Percentiles rank a stretch among this genome's conserved stretches.
Conservation (phyloP, 2,797 vertebrate species). For the Oryzias dopingdopingensis region DNA sequence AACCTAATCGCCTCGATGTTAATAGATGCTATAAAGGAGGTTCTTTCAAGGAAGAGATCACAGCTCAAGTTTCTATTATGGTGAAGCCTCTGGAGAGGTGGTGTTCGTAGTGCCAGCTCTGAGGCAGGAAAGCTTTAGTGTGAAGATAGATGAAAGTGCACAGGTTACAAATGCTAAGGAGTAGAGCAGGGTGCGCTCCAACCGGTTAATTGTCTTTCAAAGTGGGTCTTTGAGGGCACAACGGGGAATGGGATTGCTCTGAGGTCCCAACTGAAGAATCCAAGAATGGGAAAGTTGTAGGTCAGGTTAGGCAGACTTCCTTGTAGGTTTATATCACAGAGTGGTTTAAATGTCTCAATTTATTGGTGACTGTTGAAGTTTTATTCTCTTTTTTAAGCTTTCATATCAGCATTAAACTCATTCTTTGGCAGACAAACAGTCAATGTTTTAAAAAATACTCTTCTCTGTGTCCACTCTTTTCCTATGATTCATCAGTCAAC, state of each 20-base stretch:
- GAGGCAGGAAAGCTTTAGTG: slow-evolving; percentile 46
- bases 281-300: slow-evolving; percentile 80
- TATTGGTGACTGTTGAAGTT: slow-evolving; percentile 23
- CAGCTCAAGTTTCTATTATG: slow-evolving; percentile 76
- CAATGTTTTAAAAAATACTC: slow-evolving; percentile 4
- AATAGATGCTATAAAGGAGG: slow-evolving; percentile 73
- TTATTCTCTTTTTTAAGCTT: slow-evolving; percentile 13
- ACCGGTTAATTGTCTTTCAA: slow-evolving; percentile 80
- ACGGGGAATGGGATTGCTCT: slow-evolving; percentile 72
- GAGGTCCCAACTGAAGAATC: slow-evolving; percentile 71
- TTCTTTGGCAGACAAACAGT: slow-evolving; percentile 5
- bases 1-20: slow-evolving; percentile 68
- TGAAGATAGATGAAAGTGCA: slow-evolving; percentile 54
- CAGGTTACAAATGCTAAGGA: slow-evolving; percentile 44
- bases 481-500: slow-evolving; percentile 13
- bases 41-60: slow-evolving; percentile 73
- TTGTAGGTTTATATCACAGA: slow-evolving; percentile 47
- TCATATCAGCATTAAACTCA: neutral
- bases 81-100: slow-evolving; percentile 70
- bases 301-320: slow-evolving; percentile 79
- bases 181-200: slow-evolving; percentile 49
- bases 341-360: slow-evolving; percentile 41
- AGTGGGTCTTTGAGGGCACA: slow-evolving; percentile 77
- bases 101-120: slow-evolving; percentile 58
- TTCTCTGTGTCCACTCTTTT: slow-evolving; percentile 3